Percentiles rank a stretch among this genome's conserved stretches.
Conservation (phyloP, 37 sponge, comb jelly and placozoan genomes). For the Crambe crambe region DNA sequence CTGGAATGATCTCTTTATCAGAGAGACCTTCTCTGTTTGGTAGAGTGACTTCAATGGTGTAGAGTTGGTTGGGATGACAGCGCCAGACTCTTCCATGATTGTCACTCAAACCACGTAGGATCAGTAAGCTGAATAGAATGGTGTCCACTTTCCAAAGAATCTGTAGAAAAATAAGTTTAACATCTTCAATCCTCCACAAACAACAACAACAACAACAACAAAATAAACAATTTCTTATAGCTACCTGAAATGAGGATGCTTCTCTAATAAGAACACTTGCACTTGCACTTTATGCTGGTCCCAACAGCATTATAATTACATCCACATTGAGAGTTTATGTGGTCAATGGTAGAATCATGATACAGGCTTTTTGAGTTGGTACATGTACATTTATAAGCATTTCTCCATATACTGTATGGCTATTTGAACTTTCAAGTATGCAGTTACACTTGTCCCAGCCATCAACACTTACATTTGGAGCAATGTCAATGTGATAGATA, state of each 20-base stretch:
- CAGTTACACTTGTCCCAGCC: not conserved
- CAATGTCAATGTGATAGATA: conserved; percentile 69
- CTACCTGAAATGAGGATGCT: too few relatives aligned
- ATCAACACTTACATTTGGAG: conserved; percentile 37
- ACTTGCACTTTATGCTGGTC: too few relatives aligned
- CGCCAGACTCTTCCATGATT: conserved; percentile 69
- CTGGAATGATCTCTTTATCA: not conserved
- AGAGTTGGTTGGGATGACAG: conserved; percentile 40
- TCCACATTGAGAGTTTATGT: too few relatives aligned
- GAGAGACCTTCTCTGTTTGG: not conserved
- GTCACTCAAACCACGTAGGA: conserved; percentile 53
- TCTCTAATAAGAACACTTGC: too few relatives aligned
- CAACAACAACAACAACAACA: not conserved
- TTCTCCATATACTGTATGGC: too few relatives aligned
- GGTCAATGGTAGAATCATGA: too few relatives aligned
- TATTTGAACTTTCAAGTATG: too few relatives aligned
- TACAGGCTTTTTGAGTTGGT: too few relatives aligned
- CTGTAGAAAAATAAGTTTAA: conserved; percentile 11
- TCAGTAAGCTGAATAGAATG: conserved; percentile 55
- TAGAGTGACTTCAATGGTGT: conserved; percentile 64
- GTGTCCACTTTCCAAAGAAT: conserved; percentile 54
- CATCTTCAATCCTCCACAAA: too few relatives aligned
- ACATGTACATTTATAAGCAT: too few relatives aligned
- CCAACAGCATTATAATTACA: too few relatives aligned
- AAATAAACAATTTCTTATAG: not conserved